Evolutionary conservation across 2,888 invertebrate species (phyloP), one percentile per base, ranked within the genome.

Genomic region (Chrysomela aeneicollis): DNA sequence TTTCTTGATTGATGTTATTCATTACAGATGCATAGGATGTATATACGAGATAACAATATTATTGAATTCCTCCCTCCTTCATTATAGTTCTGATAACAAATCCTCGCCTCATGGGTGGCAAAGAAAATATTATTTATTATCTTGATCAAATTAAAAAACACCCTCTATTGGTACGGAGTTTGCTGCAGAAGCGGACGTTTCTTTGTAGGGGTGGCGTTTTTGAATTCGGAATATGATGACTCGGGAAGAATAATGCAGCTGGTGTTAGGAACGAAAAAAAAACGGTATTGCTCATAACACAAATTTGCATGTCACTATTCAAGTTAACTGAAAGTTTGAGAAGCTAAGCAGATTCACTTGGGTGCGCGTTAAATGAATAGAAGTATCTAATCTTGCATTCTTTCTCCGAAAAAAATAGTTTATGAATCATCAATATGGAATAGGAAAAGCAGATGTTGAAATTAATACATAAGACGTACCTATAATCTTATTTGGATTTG

Each of bases 1-100:
- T 59, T 62, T 66, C 62, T 66, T 66, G 62, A 54, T 57, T 37
- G 65, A 65, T 62, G 61, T 59, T 61, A 66, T 66, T 66, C 59
- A 66, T 66, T 66, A 62, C 50, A 9, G 61, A 52, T 50, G 21
- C 57, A 50, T 46, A 59, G 35, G 30, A 65, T 61, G 59, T 66
- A 49, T n/a, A n/a, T 32, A 22, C 30, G 55, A 62, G 66, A 66
- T 62, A 62, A 66, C 46, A 61, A 51, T 66, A 53, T 61, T 58
- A 58, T 61, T 58, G 58, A 58, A 65, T 65, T 61, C 37, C 61
- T 59, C 59, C 35, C 66, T 62, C 59, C 59, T 30, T 17, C 26
- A 22, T 17, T 46, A 18, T 18, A 26, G 26, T 15, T 18, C 17
- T 22, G 21, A 18, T 57, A 57, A 62, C 66, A 66, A 66, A 66